Conservation (phyloP, 2,888 invertebrate species). For the Bellardia bayeri region DNA sequence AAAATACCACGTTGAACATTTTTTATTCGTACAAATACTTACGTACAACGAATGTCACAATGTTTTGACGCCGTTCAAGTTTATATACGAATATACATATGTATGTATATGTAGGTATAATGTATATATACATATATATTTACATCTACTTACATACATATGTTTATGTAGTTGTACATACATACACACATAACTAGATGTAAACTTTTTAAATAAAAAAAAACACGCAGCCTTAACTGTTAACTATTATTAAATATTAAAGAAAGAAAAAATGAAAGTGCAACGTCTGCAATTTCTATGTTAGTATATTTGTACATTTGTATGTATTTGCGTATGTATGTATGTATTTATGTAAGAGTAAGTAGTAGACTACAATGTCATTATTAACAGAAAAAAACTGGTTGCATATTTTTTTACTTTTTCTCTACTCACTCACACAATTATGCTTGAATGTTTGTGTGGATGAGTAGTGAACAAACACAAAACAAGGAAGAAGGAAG, state of each 20-base stretch:
- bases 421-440: constrained; percentile 24
- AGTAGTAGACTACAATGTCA: constrained; percentile 42
- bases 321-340: neutral
- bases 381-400: constrained; percentile 43
- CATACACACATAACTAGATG: constrained; percentile 1
- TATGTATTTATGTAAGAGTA: neutral
- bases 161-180: neutral
- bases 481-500: neutral
- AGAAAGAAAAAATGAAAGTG: constrained; percentile 60
- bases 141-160: constrained; percentile 9
- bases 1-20: neutral
- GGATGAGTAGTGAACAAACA: neutral
- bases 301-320: neutral
- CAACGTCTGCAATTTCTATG: constrained; percentile 20
- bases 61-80: constrained; percentile 10
- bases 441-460: neutral
- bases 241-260: constrained; percentile 59
- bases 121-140: too few relatives aligned
- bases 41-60: neutral
- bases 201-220: constrained; percentile 18
- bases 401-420: constrained; percentile 25
- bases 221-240: constrained; percentile 40
- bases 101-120: neutral
- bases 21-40: neutral
- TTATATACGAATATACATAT: neutral